Conservation (phyloP, 2,797 vertebrate species). For the Chaetophractus vellerosus region DNA sequence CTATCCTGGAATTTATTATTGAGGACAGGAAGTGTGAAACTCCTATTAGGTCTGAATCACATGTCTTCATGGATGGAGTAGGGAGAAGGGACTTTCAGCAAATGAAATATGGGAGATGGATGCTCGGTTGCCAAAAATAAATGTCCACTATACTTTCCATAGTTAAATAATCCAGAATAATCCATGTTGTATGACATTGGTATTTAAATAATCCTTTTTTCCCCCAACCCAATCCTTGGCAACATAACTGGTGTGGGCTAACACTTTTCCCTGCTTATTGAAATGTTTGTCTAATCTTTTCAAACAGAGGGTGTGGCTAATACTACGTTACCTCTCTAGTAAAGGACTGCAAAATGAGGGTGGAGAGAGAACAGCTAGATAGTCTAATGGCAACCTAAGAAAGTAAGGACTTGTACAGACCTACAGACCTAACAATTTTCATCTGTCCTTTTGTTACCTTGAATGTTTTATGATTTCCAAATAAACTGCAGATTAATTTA, state of each 20-base stretch:
- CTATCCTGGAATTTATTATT: neutral
- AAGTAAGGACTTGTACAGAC: neutral
- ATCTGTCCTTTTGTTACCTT: neutral
- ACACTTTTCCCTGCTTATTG: neutral
- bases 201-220: conserved; percentile 26
- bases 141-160: neutral
- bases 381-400: neutral
- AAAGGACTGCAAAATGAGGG: neutral
- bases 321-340: neutral
- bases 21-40: neutral
- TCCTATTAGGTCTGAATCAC: neutral
- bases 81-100: neutral
- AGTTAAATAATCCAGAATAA: conserved; percentile 17
- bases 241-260: neutral
- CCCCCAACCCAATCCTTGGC: neutral
- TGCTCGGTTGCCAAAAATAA: conserved; percentile 39
- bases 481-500: conserved; percentile 21
- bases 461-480: conserved; percentile 28
- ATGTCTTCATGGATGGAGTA: neutral
- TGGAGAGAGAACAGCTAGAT: neutral
- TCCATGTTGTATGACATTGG: neutral
- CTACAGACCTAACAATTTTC: neutral
- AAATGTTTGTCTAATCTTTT: conserved; percentile 36
- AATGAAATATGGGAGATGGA: neutral
- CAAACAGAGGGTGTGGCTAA: too few relatives aligned